A percentile compares a stretch with the other conserved stretches of the same genome.
phyloP scores from a whole-genome alignment of 2,797 vertebrate genomes.

The Morelia viridis region DNA sequence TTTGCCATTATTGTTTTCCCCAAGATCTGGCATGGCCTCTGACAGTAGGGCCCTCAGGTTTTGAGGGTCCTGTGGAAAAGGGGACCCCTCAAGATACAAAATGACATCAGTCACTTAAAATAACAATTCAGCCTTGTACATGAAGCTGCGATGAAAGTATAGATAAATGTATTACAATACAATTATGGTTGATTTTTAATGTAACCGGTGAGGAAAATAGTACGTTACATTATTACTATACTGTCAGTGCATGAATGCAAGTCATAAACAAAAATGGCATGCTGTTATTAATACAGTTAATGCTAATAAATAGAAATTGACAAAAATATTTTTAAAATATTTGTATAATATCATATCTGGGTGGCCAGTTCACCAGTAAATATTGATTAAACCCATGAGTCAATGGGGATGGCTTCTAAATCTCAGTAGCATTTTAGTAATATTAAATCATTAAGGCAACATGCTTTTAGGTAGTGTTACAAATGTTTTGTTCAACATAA shows the following conservation, averaged over 20 bases:
- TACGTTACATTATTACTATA: not conserved
- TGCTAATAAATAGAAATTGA: not conserved
- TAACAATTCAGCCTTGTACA: not conserved
- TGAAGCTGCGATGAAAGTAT: not conserved
- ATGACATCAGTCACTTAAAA: not conserved
- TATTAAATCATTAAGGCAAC: not conserved
- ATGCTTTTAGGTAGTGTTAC: not conserved
- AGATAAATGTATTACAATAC: not conserved
- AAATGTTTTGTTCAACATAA: not conserved
- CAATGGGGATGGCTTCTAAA: not conserved
- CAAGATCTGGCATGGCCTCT: not conserved
- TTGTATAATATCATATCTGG: not conserved
- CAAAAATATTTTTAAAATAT: not conserved
- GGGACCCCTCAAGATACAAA: not conserved
- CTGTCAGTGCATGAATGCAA: not conserved
- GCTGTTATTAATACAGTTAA: not conserved
- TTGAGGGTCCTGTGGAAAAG: not conserved
- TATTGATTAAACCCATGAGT: not conserved
- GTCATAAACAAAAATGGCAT: not conserved
- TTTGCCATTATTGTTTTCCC: not conserved
- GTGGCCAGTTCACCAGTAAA: not conserved
- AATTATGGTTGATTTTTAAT: not conserved
- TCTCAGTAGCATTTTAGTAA: not conserved
- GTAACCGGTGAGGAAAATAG: not conserved
- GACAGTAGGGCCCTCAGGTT: not conserved